These are phyloP conservation scores for Dione vanillae DNA, from an alignment of 2,888 invertebrate genomes.

Conservation along the genomic window DNA sequence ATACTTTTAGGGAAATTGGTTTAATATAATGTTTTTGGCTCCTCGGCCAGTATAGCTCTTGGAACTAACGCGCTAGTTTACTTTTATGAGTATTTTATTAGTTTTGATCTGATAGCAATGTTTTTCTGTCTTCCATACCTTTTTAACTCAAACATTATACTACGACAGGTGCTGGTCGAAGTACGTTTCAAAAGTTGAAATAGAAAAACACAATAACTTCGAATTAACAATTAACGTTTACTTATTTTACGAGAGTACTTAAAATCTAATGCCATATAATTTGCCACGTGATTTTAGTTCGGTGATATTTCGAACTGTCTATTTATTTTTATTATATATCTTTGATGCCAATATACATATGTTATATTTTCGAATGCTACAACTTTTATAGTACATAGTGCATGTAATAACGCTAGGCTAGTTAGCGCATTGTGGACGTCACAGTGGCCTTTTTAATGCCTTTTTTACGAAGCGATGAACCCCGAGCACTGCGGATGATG, in stretches of 20 bases:
- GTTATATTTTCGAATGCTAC: constrained; percentile 60
- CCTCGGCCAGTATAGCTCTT: constrained; percentile 69
- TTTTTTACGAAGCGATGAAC: constrained; percentile 71
- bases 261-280: constrained; percentile 83
- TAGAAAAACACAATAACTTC: constrained; percentile 51
- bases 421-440: constrained; percentile 75
- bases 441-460: constrained; percentile 79
- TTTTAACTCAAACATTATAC: constrained; percentile 43
- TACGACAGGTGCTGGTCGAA: constrained; percentile 32
- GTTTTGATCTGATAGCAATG: constrained; percentile 79
- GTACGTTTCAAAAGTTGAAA: constrained; percentile 28
- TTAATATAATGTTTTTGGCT: constrained; percentile 70
- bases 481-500: constrained; percentile 53
- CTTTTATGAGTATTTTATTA: constrained; percentile 62
- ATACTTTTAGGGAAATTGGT: constrained; percentile 72
- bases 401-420: constrained; percentile 71
- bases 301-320: constrained; percentile 78
- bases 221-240: constrained; percentile 54
- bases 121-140: constrained; percentile 80
- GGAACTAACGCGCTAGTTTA: constrained; percentile 61
- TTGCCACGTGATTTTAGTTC: constrained; percentile 81
- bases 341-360: constrained; percentile 63
- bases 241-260: constrained; percentile 73
- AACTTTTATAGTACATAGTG: constrained; percentile 65
- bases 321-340: constrained; percentile 69